These are phyloP conservation scores for Lepus townsendii DNA, from an alignment of 2,797 vertebrate species.

Conservation along the genomic window DNA sequence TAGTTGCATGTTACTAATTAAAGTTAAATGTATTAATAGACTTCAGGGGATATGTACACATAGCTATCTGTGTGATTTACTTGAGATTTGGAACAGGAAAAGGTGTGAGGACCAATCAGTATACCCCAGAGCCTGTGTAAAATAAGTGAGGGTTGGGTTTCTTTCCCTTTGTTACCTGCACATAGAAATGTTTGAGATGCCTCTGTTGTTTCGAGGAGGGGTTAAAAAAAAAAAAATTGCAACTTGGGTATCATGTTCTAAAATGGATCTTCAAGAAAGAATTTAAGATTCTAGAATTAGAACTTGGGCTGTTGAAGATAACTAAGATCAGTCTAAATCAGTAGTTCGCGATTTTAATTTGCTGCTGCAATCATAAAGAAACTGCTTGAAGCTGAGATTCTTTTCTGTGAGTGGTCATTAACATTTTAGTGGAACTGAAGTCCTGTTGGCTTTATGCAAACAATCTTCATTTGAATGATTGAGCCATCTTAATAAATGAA, in stretches of 20 bases:
- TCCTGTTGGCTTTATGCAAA: not conserved
- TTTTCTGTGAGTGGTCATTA: not conserved
- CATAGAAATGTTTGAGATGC: not conserved
- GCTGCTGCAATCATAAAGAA: not conserved
- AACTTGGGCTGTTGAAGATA: not conserved
- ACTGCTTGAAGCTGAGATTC: constrained; percentile 5
- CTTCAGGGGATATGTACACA: not conserved
- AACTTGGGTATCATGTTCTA: not conserved
- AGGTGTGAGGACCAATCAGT: not conserved
- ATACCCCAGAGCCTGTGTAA: not conserved
- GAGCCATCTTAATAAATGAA: not conserved
- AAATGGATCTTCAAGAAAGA: not conserved
- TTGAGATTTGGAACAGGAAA: not conserved
- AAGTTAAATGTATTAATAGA: constrained; percentile 7
- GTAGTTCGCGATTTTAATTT: constrained; percentile 20
- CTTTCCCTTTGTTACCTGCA: not conserved
- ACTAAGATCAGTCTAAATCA: not conserved
- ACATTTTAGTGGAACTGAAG: not conserved
- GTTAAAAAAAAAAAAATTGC: not conserved
- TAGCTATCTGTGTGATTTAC: not conserved
- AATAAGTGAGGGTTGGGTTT: not conserved
- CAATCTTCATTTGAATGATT: not conserved
- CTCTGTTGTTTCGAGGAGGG: not conserved
- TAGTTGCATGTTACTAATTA: constrained; percentile 47
- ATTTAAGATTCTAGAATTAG: not conserved